These are phyloP conservation scores for Cyclina sinensis DNA, from an alignment of 1,140 invertebrate species.

Conservation along the genomic window DNA sequence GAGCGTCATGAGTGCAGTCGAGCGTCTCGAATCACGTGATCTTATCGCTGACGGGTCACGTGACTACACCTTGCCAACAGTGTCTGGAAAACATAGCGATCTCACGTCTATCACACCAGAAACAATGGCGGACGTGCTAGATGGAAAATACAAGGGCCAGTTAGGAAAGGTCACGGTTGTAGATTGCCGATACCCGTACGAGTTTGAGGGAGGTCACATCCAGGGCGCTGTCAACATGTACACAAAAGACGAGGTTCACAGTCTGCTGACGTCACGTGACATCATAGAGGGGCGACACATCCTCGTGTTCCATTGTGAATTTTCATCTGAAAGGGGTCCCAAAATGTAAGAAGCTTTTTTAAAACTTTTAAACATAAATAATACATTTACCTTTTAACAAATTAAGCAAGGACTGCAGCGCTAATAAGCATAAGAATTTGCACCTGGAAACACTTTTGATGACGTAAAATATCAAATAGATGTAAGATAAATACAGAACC, in stretches of 20 bases:
- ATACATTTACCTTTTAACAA: too few relatives aligned
- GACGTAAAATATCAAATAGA: too few relatives aligned
- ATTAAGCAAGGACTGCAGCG: too few relatives aligned
- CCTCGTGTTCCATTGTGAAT: slow-evolving; percentile 99
- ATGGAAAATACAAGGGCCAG: slow-evolving; percentile 74
- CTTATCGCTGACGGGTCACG: slow-evolving; percentile 56
- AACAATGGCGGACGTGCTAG: slow-evolving; percentile 87
- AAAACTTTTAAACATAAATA: too few relatives aligned
- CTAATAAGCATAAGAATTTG: too few relatives aligned
- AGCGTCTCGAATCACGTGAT: slow-evolving; percentile 24
- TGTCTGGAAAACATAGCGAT: slow-evolving; percentile 92
- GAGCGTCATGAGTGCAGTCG: slow-evolving; percentile 41
- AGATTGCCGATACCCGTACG: slow-evolving; percentile 96
- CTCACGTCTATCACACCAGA: slow-evolving; percentile 93
- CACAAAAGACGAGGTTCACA: slow-evolving; percentile 89
- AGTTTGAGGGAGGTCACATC: slow-evolving; percentile 98
- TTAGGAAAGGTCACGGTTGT: slow-evolving; percentile 84
- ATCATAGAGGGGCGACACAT: slow-evolving; percentile 89
- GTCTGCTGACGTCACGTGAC: slow-evolving; percentile 22
- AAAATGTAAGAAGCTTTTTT: slow-evolving; percentile 92
- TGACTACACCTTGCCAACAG: slow-evolving; percentile 89
- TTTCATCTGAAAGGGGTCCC: slow-evolving; percentile 97
- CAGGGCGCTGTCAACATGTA: slow-evolving; percentile 93
- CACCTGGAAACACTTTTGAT: too few relatives aligned
- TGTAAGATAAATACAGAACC: too few relatives aligned